A percentile compares a stretch with the other conserved stretches of the same genome.
These are phyloP conservation scores for Lineus longissimus DNA, from an alignment of 1,140 invertebrate genomes.

Conservation along the genomic window DNA sequence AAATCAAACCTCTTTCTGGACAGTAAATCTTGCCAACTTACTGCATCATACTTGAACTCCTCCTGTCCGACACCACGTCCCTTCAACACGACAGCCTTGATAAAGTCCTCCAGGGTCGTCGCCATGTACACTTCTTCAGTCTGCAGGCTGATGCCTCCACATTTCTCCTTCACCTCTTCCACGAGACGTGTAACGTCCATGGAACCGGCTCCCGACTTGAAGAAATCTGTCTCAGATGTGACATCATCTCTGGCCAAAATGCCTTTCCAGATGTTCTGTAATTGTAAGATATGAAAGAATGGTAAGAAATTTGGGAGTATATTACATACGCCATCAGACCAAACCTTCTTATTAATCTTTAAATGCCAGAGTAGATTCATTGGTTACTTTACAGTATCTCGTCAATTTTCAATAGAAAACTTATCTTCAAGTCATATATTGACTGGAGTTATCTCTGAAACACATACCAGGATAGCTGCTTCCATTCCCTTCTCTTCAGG, in stretches of 20 bases:
- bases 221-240: conserved; percentile 82
- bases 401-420: too few relatives aligned
- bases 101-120: conserved; percentile 80
- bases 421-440: too few relatives aligned
- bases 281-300: background rate
- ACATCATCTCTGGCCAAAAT: conserved; percentile 75
- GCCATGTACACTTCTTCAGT: conserved; percentile 93
- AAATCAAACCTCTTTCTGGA: too few relatives aligned
- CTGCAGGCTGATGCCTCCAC: conserved; percentile 68
- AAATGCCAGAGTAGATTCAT: too few relatives aligned
- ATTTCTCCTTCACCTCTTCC: conserved; percentile 84
- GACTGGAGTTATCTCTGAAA: too few relatives aligned
- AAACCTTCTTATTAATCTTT: too few relatives aligned
- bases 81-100: conserved; percentile 63
- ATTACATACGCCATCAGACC: too few relatives aligned
- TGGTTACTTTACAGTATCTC: too few relatives aligned
- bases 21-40: conserved; percentile 61
- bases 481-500: conserved; percentile 70
- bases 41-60: conserved; percentile 66
- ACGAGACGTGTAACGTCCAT: conserved; percentile 94
- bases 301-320: conserved; percentile 9
- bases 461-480: conserved; percentile 31
- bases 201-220: conserved; percentile 83
- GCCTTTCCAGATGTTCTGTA: conserved; percentile 74
- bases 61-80: conserved; percentile 60